A percentile compares a stretch with the other conserved stretches of the same genome.
These are phyloP conservation scores for Pantherophis alleghaniensis DNA, from an alignment of 2,797 vertebrate genomes.

Conservation along the genomic window DNA sequence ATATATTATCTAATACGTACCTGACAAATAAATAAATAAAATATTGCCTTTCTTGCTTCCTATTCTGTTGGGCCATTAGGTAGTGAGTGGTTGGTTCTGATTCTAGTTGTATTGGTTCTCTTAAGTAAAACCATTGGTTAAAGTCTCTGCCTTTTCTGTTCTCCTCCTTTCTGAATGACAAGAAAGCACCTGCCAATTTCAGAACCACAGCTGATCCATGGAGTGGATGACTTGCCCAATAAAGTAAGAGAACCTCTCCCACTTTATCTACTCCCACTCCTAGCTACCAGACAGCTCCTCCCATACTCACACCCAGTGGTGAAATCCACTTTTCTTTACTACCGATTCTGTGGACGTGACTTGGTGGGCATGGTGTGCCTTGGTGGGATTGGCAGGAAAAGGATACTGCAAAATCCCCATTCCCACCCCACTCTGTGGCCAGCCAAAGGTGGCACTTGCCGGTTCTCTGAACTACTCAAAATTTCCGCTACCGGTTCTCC, in stretches of 20 bases:
- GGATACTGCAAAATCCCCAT: no score
- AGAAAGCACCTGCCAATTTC: neutral
- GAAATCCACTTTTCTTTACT: no score
- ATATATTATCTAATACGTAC: no score
- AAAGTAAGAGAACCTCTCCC: neutral
- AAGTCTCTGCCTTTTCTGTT: neutral
- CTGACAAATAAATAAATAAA: no score
- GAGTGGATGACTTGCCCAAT: neutral
- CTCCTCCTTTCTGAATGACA: neutral
- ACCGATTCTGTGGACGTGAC: no score
- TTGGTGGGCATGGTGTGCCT: no score
- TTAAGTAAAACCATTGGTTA: neutral
- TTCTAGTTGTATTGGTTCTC: neutral
- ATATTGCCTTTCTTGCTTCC: neutral
- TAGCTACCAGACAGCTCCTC: neutral
- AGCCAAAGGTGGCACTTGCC: no score
- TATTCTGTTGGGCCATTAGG: neutral
- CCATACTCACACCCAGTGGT: neutral
- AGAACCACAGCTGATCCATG: neutral
- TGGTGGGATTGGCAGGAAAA: no score
- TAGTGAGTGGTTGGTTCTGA: neutral
- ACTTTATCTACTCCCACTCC: neutral
- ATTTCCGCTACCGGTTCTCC: no score
- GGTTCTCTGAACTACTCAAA: no score
- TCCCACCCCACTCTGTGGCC: no score